Conservation (phyloP, 1,140 invertebrate species). For the Drosophila sucinea region DNA sequence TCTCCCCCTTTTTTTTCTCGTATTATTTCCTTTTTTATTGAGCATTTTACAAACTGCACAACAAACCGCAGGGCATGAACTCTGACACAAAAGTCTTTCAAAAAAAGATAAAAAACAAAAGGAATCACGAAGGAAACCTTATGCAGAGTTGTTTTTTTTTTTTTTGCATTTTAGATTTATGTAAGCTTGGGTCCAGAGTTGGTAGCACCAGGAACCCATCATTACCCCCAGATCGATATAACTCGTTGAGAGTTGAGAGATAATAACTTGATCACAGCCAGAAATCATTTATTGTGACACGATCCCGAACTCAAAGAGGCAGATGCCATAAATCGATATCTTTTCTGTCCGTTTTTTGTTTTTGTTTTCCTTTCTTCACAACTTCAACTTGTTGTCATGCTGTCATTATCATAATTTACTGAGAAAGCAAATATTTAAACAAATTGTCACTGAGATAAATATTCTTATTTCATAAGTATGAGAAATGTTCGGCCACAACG, state of each 20-base stretch:
- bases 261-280: conserved; percentile 72
- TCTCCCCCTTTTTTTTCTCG: not conserved
- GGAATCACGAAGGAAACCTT: conserved; percentile 18
- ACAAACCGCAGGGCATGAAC: conserved; percentile 70
- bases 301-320: conserved; percentile 43
- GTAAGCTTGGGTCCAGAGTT: conserved; percentile 52
- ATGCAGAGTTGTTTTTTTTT: conserved; percentile 14
- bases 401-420: conserved; percentile 25
- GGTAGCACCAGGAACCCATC: conserved; percentile 72
- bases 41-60: conserved; percentile 77
- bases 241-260: conserved; percentile 45
- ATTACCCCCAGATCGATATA: conserved; percentile 66
- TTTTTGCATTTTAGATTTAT: conserved; percentile 65
- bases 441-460: conserved; percentile 16
- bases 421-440: conserved; percentile 2
- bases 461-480: conserved; percentile 3
- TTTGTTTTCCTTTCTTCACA: conserved; percentile 8
- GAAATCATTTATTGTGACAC: conserved; percentile 79
- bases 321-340: conserved; percentile 24
- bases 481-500: conserved; percentile 5
- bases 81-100: conserved; percentile 61
- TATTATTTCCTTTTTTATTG: conserved; percentile 73
- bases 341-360: not conserved
- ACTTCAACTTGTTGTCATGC: conserved; percentile 49
- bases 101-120: conserved; percentile 39